These are phyloP conservation scores for Apamea sordens DNA, from an alignment of 2,888 invertebrate genomes.

Conservation along the genomic window DNA sequence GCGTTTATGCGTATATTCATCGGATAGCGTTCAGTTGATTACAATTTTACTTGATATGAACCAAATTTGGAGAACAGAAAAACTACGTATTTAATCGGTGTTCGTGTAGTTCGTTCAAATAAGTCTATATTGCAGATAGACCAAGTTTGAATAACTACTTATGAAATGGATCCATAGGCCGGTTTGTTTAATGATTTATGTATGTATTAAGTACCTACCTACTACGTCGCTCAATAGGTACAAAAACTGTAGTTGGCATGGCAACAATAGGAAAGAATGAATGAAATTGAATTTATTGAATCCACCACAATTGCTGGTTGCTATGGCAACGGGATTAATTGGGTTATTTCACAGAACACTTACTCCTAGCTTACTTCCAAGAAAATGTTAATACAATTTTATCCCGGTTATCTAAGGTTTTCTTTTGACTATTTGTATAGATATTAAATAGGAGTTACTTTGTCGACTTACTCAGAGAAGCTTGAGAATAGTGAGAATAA, in stretches of 20 bases:
- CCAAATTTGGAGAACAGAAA: neutral
- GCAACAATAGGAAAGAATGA: neutral
- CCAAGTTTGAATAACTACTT: neutral
- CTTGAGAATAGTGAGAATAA: too few relatives aligned
- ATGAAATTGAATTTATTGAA: neutral
- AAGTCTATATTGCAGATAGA: neutral
- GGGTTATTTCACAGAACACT: too few relatives aligned
- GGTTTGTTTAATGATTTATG: neutral
- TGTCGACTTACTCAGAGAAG: too few relatives aligned
- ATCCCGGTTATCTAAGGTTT: too few relatives aligned
- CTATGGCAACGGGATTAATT: neutral
- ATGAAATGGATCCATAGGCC: neutral
- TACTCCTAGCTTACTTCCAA: too few relatives aligned
- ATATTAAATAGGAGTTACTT: too few relatives aligned
- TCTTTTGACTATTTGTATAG: too few relatives aligned
- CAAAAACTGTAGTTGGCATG: neutral
- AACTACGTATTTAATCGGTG: neutral
- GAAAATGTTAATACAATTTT: too few relatives aligned
- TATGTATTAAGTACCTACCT: too few relatives aligned
- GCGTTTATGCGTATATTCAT: constrained; percentile 18
- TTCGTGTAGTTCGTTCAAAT: neutral
- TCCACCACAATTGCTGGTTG: neutral
- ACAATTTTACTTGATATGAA: neutral
- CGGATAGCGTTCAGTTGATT: constrained; percentile 5
- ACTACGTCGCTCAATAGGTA: neutral